A percentile compares a stretch with the other conserved stretches of the same genome.
Evolutionary conservation across 2,797 vertebrate genomes (phyloP).

Genomic region (Lepus oiostolus): DNA sequence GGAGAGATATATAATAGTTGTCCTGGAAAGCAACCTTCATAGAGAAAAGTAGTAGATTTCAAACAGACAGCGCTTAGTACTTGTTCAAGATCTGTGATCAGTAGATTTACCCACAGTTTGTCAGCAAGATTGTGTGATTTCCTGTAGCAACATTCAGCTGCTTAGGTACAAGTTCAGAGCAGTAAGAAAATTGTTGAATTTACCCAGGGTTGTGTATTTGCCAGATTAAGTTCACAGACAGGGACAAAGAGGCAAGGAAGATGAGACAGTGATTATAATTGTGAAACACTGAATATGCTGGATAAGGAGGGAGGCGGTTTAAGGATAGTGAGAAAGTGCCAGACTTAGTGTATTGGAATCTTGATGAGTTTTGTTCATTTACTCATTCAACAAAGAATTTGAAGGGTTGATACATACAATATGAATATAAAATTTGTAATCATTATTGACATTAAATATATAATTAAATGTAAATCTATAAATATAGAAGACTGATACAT

Average conservation of each 20-base stretch:
- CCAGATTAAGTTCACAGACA: not conserved
- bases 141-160: slow-evolving; percentile 51
- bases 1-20: slow-evolving; percentile 20
- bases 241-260: not conserved
- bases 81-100: slow-evolving; percentile 57
- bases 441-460: slow-evolving; percentile 32
- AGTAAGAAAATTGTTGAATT: slow-evolving; percentile 47
- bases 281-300: slow-evolving; percentile 24
- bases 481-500: not conserved
- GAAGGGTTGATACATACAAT: not conserved
- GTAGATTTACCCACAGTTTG: slow-evolving; percentile 37
- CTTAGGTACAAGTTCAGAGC: slow-evolving; percentile 51
- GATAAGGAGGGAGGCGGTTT: slow-evolving; percentile 13
- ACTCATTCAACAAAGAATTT: slow-evolving; percentile 57
- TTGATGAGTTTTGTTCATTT: slow-evolving; percentile 43
- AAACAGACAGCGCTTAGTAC: slow-evolving; percentile 59
- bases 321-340: not conserved
- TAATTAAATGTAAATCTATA: slow-evolving; percentile 2
- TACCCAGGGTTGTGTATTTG: slow-evolving; percentile 58
- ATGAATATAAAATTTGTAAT: slow-evolving; percentile 12
- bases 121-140: slow-evolving; percentile 45
- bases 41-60: slow-evolving; percentile 45
- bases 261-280: slow-evolving; percentile 32
- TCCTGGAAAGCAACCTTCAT: slow-evolving; percentile 20
- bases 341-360: slow-evolving; percentile 19